Base-by-base conservation (phyloP, 1,140 invertebrate species). In the Drosophila cardini region DNA sequence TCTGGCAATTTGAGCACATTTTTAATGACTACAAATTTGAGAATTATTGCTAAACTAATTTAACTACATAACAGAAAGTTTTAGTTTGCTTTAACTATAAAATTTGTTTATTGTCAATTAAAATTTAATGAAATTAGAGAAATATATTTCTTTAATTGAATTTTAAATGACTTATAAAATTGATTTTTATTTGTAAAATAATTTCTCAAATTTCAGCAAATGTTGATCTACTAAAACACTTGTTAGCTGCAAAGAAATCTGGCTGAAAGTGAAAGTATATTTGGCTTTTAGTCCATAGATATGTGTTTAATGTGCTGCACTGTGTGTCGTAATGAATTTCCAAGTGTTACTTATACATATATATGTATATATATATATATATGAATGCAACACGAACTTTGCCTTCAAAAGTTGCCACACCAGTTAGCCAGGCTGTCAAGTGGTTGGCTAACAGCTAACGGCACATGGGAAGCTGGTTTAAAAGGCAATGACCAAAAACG, bases 371-470 rank as follows among this genome's bases (percentile, higher is more conserved):
- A 26, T 3, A 45, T 5, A 26, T 26, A 26, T 26, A 26, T 3
- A 32, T 38, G 52, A 55, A 43, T 57, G 55, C 48, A 53, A 30
- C 34, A 18, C 61, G 48, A 63, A 63, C 48, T 63, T 53, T 63
- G 61, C 61, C 61, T 53, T 63, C 46, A 65, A 65, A 65, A 65
- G 38, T 65, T 32, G 62, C 50, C 38, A 53, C 50, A 65, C 62
- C 62, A 65, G 62, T 65, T 65, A 30, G 62, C 50, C 62, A 34
- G 38, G 48, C 62, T 55, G 38, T 55, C 62, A 65, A 65, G 61
- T 63, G 61, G 61, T 63, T 63, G 60, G 48, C 62, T 64, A 64
- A 64, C 62, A 55, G 40, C 50, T 65, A 65, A 65, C 62, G 62
- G 62, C 62, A 65, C 50, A 36, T 65, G 48, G 50, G 18, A 65